These are phyloP conservation scores for Triplophysa dalaica DNA, from an alignment of 2,113 vertebrate species.

Conservation along the genomic window DNA sequence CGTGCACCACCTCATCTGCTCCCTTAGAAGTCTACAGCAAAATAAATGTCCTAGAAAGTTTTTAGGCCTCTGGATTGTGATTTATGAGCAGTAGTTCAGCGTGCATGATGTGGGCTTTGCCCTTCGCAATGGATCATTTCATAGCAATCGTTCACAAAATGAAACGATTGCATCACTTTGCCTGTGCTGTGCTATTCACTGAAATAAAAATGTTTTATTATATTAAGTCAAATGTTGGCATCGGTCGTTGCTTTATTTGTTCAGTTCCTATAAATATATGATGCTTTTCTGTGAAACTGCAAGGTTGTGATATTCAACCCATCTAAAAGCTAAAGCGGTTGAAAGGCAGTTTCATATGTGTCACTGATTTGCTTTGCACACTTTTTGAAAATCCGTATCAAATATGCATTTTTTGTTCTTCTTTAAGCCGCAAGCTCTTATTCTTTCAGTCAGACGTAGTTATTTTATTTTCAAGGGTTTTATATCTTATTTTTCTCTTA, in stretches of 20 bases:
- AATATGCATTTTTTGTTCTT: neutral
- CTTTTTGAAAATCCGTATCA: neutral
- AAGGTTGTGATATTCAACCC: neutral
- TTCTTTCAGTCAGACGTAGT: neutral
- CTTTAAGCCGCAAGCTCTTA: neutral
- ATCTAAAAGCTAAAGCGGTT: neutral
- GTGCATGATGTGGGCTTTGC: constrained; percentile 20
- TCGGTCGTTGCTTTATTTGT: constrained; percentile 3
- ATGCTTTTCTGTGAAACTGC: neutral
- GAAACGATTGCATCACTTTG: constrained; percentile 25
- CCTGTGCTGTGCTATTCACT: neutral
- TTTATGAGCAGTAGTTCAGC: constrained; percentile 3
- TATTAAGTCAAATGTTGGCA: constrained; percentile 32
- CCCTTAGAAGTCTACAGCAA: constrained; percentile 1
- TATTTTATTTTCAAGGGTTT: neutral
- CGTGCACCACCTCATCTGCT: neutral
- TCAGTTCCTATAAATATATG: constrained; percentile 3
- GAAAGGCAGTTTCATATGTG: neutral
- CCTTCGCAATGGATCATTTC: constrained; percentile 41
- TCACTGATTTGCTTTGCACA: neutral
- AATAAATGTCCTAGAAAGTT: constrained; percentile 31
- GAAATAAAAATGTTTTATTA: constrained; percentile 36
- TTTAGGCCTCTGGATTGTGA: constrained; percentile 27
- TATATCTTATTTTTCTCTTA: neutral
- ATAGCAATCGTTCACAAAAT: constrained; percentile 38